phyloP scores from a whole-genome alignment of 2,113 vertebrate species.

The Lophius piscatorius region DNA sequence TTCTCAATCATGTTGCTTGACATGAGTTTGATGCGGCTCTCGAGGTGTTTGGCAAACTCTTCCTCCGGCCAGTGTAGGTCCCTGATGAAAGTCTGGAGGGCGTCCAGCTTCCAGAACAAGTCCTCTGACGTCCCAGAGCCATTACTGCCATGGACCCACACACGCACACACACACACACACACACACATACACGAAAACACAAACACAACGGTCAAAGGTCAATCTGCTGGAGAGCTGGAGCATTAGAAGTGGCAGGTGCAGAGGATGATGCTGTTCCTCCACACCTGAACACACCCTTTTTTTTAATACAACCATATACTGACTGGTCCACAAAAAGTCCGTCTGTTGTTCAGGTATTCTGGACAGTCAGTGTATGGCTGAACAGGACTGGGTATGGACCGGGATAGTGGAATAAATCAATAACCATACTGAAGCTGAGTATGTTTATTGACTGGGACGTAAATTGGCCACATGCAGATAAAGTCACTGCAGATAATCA shows the following conservation, averaged over 20 bases:
- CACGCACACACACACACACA: slow-evolving; percentile 71
- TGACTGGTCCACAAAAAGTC: slow-evolving; percentile 51
- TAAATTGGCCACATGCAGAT: slow-evolving; percentile 88
- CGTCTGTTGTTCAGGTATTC: slow-evolving; percentile 18
- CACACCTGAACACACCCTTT: slow-evolving; percentile 75
- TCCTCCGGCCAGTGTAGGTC: slow-evolving; percentile 99
- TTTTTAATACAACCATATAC: slow-evolving; percentile 87
- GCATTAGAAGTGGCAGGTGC: slow-evolving; percentile 73
- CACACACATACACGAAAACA: slow-evolving; percentile 60
- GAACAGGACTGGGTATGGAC: slow-evolving; percentile 74
- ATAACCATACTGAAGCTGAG: slow-evolving; percentile 88
- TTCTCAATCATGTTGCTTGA: slow-evolving; percentile 99
- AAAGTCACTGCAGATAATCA: slow-evolving; percentile 69
- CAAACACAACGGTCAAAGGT: slow-evolving; percentile 52
- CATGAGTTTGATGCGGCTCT: slow-evolving; percentile 97
- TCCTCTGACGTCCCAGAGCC: slow-evolving; percentile 98
- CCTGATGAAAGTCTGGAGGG: slow-evolving; percentile 98
- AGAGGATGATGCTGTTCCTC: slow-evolving; percentile 79
- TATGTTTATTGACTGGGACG: slow-evolving; percentile 88
- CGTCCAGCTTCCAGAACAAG: slow-evolving; percentile 98
- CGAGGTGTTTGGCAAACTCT: slow-evolving; percentile 97
- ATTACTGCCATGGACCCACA: slow-evolving; percentile 87
- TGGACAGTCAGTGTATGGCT: slow-evolving; percentile 86
- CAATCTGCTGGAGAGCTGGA: slow-evolving; percentile 6
- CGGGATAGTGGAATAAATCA: slow-evolving; percentile 82